Base-by-base conservation (phyloP, 2,888 invertebrate genomes). In the Itoplectis maculator region DNA sequence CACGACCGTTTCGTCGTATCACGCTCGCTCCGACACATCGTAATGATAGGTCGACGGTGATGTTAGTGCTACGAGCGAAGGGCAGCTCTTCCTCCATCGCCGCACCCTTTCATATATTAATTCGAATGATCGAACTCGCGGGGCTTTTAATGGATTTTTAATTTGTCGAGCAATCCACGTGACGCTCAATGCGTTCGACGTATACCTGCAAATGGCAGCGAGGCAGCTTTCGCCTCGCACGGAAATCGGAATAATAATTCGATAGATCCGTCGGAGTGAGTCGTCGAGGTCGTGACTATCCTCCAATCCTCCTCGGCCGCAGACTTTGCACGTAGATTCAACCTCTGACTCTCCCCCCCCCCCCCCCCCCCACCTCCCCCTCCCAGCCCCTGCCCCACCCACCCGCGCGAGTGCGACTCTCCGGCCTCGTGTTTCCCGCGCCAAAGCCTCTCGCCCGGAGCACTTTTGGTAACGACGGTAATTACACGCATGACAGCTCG, bases 381-480 rank as follows among this genome's bases (percentile, higher is more conserved):
- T n/a, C n/a, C n/a, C n/a, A n/a, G n/a, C n/a, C n/a, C n/a, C n/a
- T n/a, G n/a, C n/a, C n/a, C n/a, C n/a, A n/a, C n/a, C n/a, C n/a
- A n/a, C n/a, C n/a, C n/a, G n/a, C n/a, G n/a, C n/a, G n/a, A n/a
- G 47, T n/a, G n/a, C 76, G 37, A 40, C 40, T 29, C 35, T 40
- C 35, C 49, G 9, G 11, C 69, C 61, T 66, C 29, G 15, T 9
- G 29, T 35, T 18, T 23, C 37, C 15, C 40, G 11, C 40, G 40
- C 18, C 3, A 23, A 29, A 72, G 45, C 45, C n/a, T 54, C 40
- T 45, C 68, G 40, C 49, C 73, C 56, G 18, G 54, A 74, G 69
- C 68, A 74, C 73, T 78, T 81, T 81, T 49, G 68, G 47, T 54
- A 77, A 73, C 72, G 69, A 78, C 23, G 37, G 23, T 78, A 78